A percentile compares a stretch with the other conserved stretches of the same genome.
Conservation (phyloP, 2,888 invertebrate genomes). For the Cistogaster globosa region DNA sequence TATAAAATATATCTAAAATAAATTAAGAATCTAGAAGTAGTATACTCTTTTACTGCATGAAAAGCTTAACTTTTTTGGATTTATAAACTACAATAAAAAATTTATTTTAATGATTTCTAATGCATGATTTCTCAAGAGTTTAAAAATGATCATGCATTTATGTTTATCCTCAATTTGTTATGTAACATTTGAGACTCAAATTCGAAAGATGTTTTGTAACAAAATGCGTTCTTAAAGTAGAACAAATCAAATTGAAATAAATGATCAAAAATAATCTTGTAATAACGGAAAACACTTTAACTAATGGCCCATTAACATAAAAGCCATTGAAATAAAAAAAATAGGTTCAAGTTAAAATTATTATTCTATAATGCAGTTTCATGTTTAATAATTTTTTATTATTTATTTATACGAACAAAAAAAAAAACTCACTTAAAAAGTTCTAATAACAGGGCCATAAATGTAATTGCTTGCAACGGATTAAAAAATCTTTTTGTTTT, state of each 20-base stretch:
- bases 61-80: too few relatives aligned
- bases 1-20: too few relatives aligned
- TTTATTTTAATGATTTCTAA: too few relatives aligned
- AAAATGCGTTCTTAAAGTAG: conserved; percentile 12
- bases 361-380: background rate
- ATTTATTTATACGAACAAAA: background rate
- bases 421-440: conserved; percentile 50
- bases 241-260: background rate
- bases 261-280: conserved; percentile 23
- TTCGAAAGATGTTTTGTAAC: conserved; percentile 4
- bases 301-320: conserved; percentile 67
- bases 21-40: too few relatives aligned
- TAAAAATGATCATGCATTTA: conserved; percentile 17
- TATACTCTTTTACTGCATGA: too few relatives aligned
- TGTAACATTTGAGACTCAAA: conserved; percentile 3
- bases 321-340: conserved; percentile 37
- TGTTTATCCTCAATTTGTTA: background rate
- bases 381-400: conserved; percentile 27
- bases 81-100: too few relatives aligned
- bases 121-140: too few relatives aligned
- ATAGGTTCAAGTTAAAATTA: conserved; percentile 7
- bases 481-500: conserved; percentile 24
- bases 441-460: conserved; percentile 61
- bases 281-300: conserved; percentile 64
- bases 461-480: conserved; percentile 64